A percentile compares a stretch with the other conserved stretches of the same genome.
Evolutionary conservation across 2,888 invertebrate species (phyloP).

Genomic region (Gastrophysa polygoni): DNA sequence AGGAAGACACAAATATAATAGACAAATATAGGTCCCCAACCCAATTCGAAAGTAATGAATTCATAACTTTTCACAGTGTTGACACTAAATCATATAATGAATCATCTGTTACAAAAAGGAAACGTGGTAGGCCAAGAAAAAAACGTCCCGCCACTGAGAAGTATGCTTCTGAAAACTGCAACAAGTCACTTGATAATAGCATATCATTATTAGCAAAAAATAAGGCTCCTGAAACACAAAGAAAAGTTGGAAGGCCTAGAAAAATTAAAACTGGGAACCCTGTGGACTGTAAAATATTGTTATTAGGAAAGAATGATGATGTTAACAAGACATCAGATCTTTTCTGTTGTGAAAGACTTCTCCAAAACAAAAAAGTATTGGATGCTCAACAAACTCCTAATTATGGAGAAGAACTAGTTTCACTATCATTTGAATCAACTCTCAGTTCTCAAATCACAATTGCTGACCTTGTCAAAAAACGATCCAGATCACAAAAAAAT

Average conservation of each 20-base stretch:
- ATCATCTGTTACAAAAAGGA: not conserved
- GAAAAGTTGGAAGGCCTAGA: not conserved
- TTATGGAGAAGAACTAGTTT: not conserved
- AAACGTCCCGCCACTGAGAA: too few species aligned
- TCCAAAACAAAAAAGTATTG: too few species aligned
- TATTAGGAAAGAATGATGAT: not conserved
- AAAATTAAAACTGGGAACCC: not conserved
- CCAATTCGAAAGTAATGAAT: not conserved
- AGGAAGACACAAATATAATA: not conserved
- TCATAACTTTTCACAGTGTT: too few species aligned
- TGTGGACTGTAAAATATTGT: not conserved
- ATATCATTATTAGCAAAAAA: not conserved
- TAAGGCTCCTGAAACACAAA: not conserved
- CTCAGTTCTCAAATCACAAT: constrained; percentile 7
- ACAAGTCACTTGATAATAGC: too few species aligned
- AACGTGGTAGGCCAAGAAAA: not conserved
- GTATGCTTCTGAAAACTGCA: too few species aligned
- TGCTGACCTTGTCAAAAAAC: constrained; percentile 10
- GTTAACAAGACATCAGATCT: too few species aligned
- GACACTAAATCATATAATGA: not conserved
- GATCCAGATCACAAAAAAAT: not conserved
- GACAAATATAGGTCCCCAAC: not conserved
- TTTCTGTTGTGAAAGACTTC: too few species aligned
- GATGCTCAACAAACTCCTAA: too few species aligned
- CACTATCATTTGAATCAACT: not conserved